Evolutionary conservation across 2,888 invertebrate species (phyloP), one percentile per base, ranked within the genome.

Genomic region (Pseudococcus jackbeardsleyi): DNA sequence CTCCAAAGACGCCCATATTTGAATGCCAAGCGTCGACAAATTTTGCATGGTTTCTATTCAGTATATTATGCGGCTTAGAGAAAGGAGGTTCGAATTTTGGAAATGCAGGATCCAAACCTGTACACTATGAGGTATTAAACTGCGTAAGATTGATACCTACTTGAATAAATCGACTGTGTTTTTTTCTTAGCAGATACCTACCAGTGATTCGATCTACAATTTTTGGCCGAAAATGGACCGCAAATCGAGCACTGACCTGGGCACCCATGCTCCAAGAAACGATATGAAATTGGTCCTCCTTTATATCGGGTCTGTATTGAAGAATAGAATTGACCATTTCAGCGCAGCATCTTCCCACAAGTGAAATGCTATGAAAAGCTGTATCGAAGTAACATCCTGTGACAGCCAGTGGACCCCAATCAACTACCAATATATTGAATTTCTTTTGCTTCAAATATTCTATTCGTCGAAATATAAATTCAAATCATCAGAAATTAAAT

Each of bases 1-100:
- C 90, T 1, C 91, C 91, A 50, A 90, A 90, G n/a, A 88, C 86
- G 8, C 90, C 90, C 15, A 68, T 68, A 68, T 68, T 68, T 9
- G 68, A 26, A 68, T 68, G 68, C n/a, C 91, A 90, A 9, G 90
- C 90, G 88, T 91, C 91, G 17, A 91, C 91, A 86, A 91, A 91
- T 12, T 88, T 88, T 2, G 90, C 91, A 89, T 91, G 91, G 0
- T 88, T 89, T 46, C 89, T 82, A 59, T 90, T 90, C n/a, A 91
- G 84, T 26, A 89, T 90, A 17, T 88, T 89, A 12, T 90, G 90
- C 6, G 89, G 72, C 4, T 85, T 8, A 11, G 89, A 85, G 8
- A 86, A 88, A 48, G 89, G 84, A 7, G 86, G 79, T 42, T 90
- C 89, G 89, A 91, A 91, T 77, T 90, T 89, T 11, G 90, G 90